These are phyloP conservation scores for Promerops cafer DNA, from an alignment of 2,113 vertebrate genomes.

Conservation along the genomic window DNA sequence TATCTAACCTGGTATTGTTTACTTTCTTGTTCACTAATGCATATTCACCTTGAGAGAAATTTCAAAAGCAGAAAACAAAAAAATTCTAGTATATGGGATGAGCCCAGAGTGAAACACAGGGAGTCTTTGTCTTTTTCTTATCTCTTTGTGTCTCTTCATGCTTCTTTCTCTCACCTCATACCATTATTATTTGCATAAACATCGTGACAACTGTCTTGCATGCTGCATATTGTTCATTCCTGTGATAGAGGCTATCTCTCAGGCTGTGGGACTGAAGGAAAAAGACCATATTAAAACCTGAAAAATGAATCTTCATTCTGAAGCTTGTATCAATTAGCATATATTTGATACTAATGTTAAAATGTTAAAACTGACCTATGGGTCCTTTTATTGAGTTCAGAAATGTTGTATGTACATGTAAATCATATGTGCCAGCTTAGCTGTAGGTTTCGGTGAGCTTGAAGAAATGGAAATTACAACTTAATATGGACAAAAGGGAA, in stretches of 20 bases:
- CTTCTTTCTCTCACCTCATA: not conserved
- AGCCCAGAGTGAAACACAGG: not conserved
- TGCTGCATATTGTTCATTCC: not conserved
- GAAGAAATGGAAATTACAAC: not conserved
- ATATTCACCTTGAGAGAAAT: not conserved
- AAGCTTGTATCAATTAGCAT: not conserved
- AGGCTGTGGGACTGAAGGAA: not conserved
- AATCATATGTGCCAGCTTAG: not conserved
- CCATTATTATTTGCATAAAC: not conserved
- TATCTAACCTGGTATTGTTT: not conserved
- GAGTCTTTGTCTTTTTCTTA: not conserved
- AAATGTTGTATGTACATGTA: not conserved
- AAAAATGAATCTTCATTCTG: not conserved
- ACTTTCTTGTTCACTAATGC: not conserved
- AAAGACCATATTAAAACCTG: not conserved
- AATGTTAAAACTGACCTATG: not conserved
- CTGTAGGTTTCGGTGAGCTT: not conserved
- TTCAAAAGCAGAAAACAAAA: not conserved
- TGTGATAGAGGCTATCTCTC: not conserved
- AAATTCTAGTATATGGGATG: not conserved
- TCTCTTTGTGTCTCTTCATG: not conserved
- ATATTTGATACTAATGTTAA: not conserved
- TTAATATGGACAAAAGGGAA: not conserved
- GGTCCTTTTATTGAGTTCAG: not conserved
- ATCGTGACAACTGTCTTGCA: fast-evolving